Evolutionary conservation across 2,888 invertebrate species (phyloP).

Genomic region (Isoperla grammatica): DNA sequence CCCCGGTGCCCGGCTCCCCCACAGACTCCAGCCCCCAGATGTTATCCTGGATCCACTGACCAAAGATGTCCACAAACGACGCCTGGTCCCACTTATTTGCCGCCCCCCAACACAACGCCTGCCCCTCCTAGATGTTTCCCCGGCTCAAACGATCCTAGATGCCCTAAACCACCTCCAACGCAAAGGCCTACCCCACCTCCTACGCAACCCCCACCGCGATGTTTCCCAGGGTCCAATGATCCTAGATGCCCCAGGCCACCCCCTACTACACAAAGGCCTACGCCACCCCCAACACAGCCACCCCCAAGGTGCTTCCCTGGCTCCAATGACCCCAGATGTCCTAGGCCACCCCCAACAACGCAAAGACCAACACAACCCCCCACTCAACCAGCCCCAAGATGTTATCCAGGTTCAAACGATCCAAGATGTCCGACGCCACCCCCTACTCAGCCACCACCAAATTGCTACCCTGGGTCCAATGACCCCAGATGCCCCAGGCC

Average conservation of each 20-base stretch:
- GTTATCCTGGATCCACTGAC: slow-evolving; percentile 18
- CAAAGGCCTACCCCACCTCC: too few species aligned
- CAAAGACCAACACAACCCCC: slow-evolving; percentile 6
- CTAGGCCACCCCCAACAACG: slow-evolving; percentile 25
- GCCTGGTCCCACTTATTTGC: slow-evolving; percentile 25
- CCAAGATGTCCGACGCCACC: slow-evolving; percentile 16
- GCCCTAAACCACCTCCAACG: slow-evolving; percentile 35
- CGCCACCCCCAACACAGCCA: slow-evolving; percentile 36
- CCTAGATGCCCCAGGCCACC: slow-evolving; percentile 41
- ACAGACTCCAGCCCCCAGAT: slow-evolving; percentile 7
- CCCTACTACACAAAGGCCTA: slow-evolving; percentile 32
- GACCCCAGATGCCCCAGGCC: slow-evolving; percentile 28
- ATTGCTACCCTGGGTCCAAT: slow-evolving; percentile 36
- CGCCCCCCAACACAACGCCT: slow-evolving; percentile 31
- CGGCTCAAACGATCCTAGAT: slow-evolving; percentile 39
- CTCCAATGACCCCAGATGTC: slow-evolving; percentile 35
- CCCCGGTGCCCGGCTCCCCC: slow-evolving; percentile 24
- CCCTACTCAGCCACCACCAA: background rate
- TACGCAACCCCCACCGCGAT: slow-evolving; percentile 35
- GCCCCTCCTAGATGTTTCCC: slow-evolving; percentile 39
- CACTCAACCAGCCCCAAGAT: slow-evolving; percentile 29
- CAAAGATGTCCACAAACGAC: slow-evolving; percentile 28
- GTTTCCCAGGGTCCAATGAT: slow-evolving; percentile 41
- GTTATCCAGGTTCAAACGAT: slow-evolving; percentile 21
- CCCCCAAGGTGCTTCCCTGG: slow-evolving; percentile 38